Evolutionary conservation across 2,797 vertebrate species (phyloP).

Genomic region (Macrochelys suwanniensis): DNA sequence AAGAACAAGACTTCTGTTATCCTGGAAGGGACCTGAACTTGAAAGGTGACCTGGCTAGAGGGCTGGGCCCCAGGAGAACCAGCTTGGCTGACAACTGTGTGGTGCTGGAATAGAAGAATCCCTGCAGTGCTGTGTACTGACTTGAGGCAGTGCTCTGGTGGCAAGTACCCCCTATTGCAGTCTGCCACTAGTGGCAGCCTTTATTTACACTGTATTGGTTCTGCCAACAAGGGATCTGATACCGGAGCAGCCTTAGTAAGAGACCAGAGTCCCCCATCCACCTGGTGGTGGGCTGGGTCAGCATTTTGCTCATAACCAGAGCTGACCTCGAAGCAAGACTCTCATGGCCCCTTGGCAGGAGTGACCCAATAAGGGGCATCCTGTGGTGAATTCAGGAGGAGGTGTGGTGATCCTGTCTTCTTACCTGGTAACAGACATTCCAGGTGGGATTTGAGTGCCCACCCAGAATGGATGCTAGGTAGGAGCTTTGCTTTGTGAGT

Average conservation of each 20-base stretch:
- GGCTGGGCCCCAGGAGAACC: not conserved
- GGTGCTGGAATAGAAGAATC: not conserved
- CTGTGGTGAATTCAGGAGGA: not conserved
- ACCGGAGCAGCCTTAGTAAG: not conserved
- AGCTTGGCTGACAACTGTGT: not conserved
- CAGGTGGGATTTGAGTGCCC: not conserved
- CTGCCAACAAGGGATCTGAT: not conserved
- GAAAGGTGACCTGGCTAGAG: not conserved
- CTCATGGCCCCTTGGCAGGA: not conserved
- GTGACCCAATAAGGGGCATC: not conserved
- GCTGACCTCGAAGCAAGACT: not conserved
- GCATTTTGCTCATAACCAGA: not conserved
- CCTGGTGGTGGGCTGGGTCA: not conserved
- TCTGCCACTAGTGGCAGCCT: not conserved
- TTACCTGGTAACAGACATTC: not conserved
- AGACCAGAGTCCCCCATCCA: not conserved
- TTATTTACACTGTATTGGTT: not conserved
- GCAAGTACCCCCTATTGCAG: not conserved
- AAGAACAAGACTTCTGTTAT: not conserved
- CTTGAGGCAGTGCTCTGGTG: not conserved
- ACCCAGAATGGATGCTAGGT: not conserved
- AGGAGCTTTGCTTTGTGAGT: constrained; percentile 34
- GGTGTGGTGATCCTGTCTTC: not conserved
- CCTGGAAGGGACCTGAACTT: not conserved
- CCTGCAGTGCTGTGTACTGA: not conserved